Base-by-base conservation (phyloP, 2,113 vertebrate species). In the Gadus macrocephalus region DNA sequence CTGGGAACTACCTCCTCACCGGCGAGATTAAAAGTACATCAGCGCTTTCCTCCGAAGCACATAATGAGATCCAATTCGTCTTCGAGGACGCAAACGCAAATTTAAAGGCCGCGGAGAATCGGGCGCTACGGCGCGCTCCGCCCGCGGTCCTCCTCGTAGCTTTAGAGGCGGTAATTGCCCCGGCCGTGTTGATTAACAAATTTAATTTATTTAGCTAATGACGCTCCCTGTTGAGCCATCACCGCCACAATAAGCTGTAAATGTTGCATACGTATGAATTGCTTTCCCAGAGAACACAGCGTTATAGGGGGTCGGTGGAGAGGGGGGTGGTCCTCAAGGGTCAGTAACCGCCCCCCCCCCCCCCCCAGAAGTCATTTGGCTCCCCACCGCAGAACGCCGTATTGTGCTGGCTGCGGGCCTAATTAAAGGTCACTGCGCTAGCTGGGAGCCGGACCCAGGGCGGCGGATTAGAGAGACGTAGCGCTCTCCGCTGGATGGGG, bases 361-460 rank as follows among this genome's bases (percentile, higher is more conserved):
- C 42, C 42, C 8, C 42, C 73, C 75, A 65, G 31, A 72, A 75
- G 72, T 66, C 17, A 1, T 55, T 66, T 49, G 28, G 69, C 82
- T 69, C 81, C 82, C 74, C 79, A 75, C 76, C 31, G 6, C 6
- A 35, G 31, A 35, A 4, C 31, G 4, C 31, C 72, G 77, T 74
- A 76, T 68, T 70, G 83, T 49, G 79, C 73, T 70, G 55, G 79
- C 72, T 70, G 63, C 64, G 74, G 15, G 69, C 73, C 80, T 87
- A 88, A 89, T 89, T 87, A 87, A 87, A 87, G 84, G 84, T 86
- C 83, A 82, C 59, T 62, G 42, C 74, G 81, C 79, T 80, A 66
- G 71, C 76, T 76, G 78, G 83, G 79, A 70, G 81, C 83, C 76
- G 69, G 17, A 77, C 65, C 66, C 67, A 69, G 69, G 70, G 73